Base-by-base conservation (phyloP, 1,140 invertebrate genomes). In the Pygmarrhopalites habei region DNA sequence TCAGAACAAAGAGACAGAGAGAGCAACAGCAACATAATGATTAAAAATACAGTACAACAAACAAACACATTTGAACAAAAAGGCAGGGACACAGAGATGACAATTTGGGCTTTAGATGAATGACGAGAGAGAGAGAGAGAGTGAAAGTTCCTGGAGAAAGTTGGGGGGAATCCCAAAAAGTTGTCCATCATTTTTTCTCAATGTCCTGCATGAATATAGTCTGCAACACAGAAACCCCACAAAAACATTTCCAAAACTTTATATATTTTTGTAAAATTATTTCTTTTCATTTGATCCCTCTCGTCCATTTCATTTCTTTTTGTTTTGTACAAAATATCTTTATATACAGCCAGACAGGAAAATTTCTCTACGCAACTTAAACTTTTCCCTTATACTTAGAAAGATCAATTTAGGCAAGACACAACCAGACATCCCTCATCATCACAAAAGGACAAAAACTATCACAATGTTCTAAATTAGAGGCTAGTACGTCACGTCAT, bases 201-300 rank as follows among this genome's bases (percentile, higher is more conserved):
- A 39, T 39, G 35, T 39, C 46, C 46, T 49, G 51, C 51, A 7
- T 32, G 23, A 55, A 55, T 55, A 26, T 55, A 55, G 51, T 55
- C 51, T 55, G 51, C 14, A 55, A 55, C 17, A 26, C n/a, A n/a
- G 23, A 55, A 49, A 21, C 46, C 46, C 46, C 12, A 21, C 12
- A 12, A 41, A 41, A 49, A 49, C 23, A 49, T 49, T 49, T 49
- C 46, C 46, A 23, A 49, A 49, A 49, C 46, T 49, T 49, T 15
- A 19, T 19, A 12, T 41, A 12, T n/a, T 41, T 41, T 12, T 41
- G 12, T 41, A 12, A 41, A n/a, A 12, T 41, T 12, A 41, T 12
- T 12, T 41, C n/a, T 12, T n/a, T n/a, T 41, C n/a, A 12, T 41
- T 12, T 41, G n/a, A n/a, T 12, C 39, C 39, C 39, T 41, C n/a